Conservation (phyloP, 2,797 vertebrate genomes). For the Enteromius treurensis region DNA sequence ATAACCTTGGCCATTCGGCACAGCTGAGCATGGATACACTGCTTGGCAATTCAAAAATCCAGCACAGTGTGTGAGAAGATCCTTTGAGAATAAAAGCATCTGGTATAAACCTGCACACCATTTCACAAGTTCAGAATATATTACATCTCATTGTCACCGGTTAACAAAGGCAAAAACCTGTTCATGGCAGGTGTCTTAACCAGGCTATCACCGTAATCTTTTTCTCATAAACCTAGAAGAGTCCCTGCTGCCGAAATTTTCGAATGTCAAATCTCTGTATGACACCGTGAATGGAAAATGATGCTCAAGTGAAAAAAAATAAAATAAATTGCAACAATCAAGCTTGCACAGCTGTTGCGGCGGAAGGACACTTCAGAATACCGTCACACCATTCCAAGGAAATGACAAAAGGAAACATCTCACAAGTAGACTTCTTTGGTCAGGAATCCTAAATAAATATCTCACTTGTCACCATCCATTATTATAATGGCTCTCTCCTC, state of each 20-base stretch:
- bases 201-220: constrained; percentile 15
- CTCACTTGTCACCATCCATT: constrained; percentile 38
- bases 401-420: constrained; percentile 27
- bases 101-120: constrained; percentile 39
- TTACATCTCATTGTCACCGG: constrained; percentile 28
- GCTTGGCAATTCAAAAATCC: constrained; percentile 18
- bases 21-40: constrained; percentile 18
- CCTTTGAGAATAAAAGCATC: constrained; percentile 12
- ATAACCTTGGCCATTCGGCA: constrained; percentile 55
- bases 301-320: neutral
- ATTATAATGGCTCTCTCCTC: constrained; percentile 24
- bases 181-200: constrained; percentile 2
- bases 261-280: neutral
- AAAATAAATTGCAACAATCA: neutral
- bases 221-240: neutral
- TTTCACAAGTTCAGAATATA: constrained; percentile 42
- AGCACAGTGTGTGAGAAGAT: neutral
- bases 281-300: constrained; percentile 22
- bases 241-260: neutral
- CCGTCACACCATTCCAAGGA: constrained; percentile 31
- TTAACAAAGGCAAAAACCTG: constrained; percentile 43
- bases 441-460: constrained; percentile 37
- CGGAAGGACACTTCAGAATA: constrained; percentile 36
- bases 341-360: constrained; percentile 61
- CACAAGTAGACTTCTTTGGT: constrained; percentile 10